Evolutionary conservation across 1,140 invertebrate genomes (phyloP), one percentile per base, ranked within the genome.

Genomic region (Andricus grossulariae): DNA sequence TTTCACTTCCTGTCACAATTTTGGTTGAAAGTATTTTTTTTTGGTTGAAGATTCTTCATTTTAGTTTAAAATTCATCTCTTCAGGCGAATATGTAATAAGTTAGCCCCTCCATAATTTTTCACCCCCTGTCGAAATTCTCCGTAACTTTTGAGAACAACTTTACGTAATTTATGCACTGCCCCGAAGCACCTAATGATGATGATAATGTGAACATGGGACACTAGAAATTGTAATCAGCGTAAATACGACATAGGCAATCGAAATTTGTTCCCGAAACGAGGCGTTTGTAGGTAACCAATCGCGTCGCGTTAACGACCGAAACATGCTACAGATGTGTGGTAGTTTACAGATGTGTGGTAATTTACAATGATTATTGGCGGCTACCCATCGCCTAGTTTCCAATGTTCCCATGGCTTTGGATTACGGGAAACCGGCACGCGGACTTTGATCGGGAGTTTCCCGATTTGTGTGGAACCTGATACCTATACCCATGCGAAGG

Each of bases 401-500:
- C 39, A 45, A 45, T 45, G 79, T 89, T 89, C 88, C 87, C 88
- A 89, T 84, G 84, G 87, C 80, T 86, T 87, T 81, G 83, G 80
- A 86, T 89, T 85, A 88, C 83, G 80, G 60, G 78, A 76, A 52
- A 77, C 15, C 50, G 60, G 74, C 71, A 16, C 60, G 51, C 73
- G 74, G 76, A 82, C 75, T 80, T 79, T n/a, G 77, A 72, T 76
- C 72, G 76, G 77, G 81, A 84, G 75, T 91, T 91, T 91, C 89
- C 90, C 89, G 89, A 90, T 91, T 91, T 90, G 81, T 86, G 89
- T 87, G 89, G 83, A 91, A 90, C 88, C 86, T 86, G 90, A 91
- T 91, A 91, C 84, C 25, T 39, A 66, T 39, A 66, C 32, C 84
- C 88, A 84, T 89, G 89, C 86, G 89, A 88, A 90, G 90, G 89